These are phyloP conservation scores for Ceratosolen fusciceps DNA, from an alignment of 1,140 invertebrate species.

Conservation along the genomic window DNA sequence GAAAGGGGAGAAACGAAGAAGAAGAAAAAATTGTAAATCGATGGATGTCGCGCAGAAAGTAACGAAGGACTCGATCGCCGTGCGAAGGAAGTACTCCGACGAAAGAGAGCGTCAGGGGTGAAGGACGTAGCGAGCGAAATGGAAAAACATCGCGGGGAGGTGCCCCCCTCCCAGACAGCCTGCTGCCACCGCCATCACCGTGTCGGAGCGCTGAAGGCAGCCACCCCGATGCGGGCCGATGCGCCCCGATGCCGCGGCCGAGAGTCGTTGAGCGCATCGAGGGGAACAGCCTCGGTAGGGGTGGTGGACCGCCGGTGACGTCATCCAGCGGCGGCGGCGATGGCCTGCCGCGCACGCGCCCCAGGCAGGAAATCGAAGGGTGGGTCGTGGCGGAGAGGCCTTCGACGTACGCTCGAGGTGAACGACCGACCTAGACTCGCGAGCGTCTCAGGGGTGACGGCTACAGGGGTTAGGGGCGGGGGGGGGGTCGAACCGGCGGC, in stretches of 20 bases:
- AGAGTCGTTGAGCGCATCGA: not conserved
- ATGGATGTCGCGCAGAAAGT: too few species aligned
- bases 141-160: not conserved
- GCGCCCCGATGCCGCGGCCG: not conserved
- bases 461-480: not conserved
- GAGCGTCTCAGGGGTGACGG: conserved; percentile 66
- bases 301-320: conserved; percentile 40
- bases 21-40: too few species aligned
- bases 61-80: too few species aligned
- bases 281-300: conserved; percentile 1
- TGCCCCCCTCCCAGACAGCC: too few species aligned
- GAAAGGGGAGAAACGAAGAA: too few species aligned
- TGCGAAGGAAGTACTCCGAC: too few species aligned
- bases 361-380: conserved; percentile 12
- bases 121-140: not conserved
- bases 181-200: too few species aligned
- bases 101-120: not conserved
- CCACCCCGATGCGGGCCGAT: not conserved
- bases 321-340: conserved; percentile 25
- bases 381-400: not conserved
- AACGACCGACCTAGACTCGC: conserved; percentile 73
- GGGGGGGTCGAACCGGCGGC: not conserved
- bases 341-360: conserved; percentile 46
- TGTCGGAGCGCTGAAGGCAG: not conserved
- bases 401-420: conserved; percentile 55